Evolutionary conservation across 2,888 invertebrate genomes (phyloP).

Genomic region (Myopa tessellatipennis): DNA sequence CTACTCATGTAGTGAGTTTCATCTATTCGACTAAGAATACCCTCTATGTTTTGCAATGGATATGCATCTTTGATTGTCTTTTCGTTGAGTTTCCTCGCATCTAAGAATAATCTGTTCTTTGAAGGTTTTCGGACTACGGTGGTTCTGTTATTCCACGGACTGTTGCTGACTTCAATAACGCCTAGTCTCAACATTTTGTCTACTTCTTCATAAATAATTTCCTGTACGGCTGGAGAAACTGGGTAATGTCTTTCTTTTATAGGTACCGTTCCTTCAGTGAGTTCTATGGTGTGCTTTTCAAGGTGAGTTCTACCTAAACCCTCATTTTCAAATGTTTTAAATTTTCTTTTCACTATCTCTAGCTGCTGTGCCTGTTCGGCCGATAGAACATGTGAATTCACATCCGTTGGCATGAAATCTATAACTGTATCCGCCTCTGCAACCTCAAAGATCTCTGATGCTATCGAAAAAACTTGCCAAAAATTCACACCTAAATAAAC

Average conservation of each 20-base stretch:
- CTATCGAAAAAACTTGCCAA: neutral
- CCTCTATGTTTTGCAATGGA: no score
- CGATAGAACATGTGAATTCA: neutral
- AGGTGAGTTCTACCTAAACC: no score
- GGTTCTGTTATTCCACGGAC: neutral
- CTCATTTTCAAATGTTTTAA: no score
- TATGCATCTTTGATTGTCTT: neutral
- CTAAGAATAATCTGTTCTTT: neutral
- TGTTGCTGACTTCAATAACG: neutral
- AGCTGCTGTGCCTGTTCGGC: neutral
- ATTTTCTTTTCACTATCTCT: neutral
- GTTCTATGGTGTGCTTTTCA: no score
- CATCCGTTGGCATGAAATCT: neutral
- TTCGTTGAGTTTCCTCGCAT: conserved; percentile 1
- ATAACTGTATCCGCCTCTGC: neutral
- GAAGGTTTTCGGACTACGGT: neutral
- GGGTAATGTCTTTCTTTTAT: neutral
- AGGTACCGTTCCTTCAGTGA: neutral
- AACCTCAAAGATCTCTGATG: neutral
- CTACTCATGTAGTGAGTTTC: no score
- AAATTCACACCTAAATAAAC: neutral
- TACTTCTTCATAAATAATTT: neutral
- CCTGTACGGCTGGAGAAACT: neutral
- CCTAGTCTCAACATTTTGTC: neutral
- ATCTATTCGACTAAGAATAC: no score